Evolutionary conservation across 2,888 invertebrate species (phyloP).

Genomic region (Siphlonurus alternatus): DNA sequence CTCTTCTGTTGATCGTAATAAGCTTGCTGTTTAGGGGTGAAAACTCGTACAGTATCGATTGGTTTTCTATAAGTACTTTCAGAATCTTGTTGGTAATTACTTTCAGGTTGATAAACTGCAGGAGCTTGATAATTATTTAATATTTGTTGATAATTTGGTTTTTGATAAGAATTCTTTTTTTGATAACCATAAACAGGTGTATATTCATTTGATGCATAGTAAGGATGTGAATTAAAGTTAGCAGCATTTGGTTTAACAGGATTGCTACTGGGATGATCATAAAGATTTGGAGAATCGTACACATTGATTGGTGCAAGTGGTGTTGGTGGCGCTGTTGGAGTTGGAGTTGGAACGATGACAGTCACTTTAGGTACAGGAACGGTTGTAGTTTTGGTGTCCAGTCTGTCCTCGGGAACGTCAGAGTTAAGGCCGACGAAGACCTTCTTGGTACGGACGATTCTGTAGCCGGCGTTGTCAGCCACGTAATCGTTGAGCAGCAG

Average conservation of each 20-base stretch:
- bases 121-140: neutral
- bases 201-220: neutral
- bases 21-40: neutral
- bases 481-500: constrained; percentile 74
- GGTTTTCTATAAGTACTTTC: no score
- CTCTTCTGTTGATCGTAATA: neutral
- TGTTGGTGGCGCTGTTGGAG: constrained; percentile 15
- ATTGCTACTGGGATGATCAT: neutral
- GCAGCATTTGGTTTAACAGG: neutral
- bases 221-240: neutral
- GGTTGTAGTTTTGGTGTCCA: constrained; percentile 4
- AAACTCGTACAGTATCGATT: neutral
- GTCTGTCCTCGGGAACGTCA: neutral
- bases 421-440: constrained; percentile 49
- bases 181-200: neutral
- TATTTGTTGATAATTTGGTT: neutral
- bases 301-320: neutral
- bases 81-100: neutral
- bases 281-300: neutral
- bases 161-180: neutral
- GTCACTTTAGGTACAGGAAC: neutral
- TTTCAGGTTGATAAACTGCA: neutral
- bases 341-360: constrained; percentile 11
- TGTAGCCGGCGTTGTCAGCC: constrained; percentile 55
- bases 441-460: constrained; percentile 35